Evolutionary conservation across 2,888 invertebrate genomes (phyloP), one percentile per base, ranked within the genome.

Genomic region (Eupithecia abbreviata): DNA sequence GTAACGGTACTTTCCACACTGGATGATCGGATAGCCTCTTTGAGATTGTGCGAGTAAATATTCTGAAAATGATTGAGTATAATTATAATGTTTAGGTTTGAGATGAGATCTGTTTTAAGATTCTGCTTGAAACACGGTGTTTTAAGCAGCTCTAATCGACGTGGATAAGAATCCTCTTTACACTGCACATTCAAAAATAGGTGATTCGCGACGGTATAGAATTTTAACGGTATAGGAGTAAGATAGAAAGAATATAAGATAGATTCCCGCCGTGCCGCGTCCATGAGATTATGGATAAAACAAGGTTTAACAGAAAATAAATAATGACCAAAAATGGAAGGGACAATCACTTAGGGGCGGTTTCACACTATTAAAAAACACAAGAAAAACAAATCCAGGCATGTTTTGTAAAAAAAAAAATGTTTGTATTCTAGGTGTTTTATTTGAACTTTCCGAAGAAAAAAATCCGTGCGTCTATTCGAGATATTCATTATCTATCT

Each of bases 11-110:
- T 4, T 30, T 49, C 66, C 41, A 43, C 71, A 51, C 43, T 65
- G 58, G n/a, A 80, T 42, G 65, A 78, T 73, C n/a, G 73, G 75
- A 30, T 62, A 55, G 49, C 75, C 77, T 15, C 47, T 72, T 69
- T 72, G 68, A 9, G 77, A 77, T 15, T 66, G 5, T 41, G 18
- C 70, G 18, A 69, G 43, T 43, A n/a, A 7, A 55, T 55, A 55
- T 55, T n/a, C n/a, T 55, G n/a, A 55, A 55, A 55, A 55, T 55
- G n/a, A 55, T n/a, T 3, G 55, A n/a, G 13, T 55, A n/a, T 55
- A n/a, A 5, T 55, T 55, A n/a, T 55, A 55, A 3, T 55, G 30
- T n/a, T 55, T 6, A 15, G 51, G 6, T 55, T 55, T 55, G 7
- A 55, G n/a, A 49, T 49, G 47, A 47, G 9, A 2, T n/a, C 3